These are phyloP conservation scores for Puntigrus tetrazona DNA, from an alignment of 2,113 vertebrate genomes.

Conservation along the genomic window DNA sequence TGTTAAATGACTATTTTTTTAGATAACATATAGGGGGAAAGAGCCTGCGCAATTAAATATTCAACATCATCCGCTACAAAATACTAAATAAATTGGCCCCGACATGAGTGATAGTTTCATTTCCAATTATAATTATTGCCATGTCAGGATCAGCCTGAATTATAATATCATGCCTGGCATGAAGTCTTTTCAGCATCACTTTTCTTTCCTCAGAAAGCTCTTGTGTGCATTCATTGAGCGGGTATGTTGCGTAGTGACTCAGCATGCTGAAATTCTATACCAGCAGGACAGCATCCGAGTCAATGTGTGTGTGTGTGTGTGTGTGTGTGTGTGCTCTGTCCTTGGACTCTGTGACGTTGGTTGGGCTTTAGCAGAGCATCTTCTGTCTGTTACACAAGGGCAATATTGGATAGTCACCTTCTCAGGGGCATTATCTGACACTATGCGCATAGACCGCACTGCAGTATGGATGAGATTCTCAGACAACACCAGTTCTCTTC, in stretches of 20 bases:
- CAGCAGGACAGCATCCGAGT: constrained; percentile 8
- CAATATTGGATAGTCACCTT: constrained; percentile 1
- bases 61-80: neutral
- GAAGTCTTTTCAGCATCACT: neutral
- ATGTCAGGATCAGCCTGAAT: neutral
- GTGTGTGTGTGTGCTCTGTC: constrained; percentile 23
- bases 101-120: neutral
- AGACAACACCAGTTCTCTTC: neutral
- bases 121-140: neutral
- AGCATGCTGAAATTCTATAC: constrained; percentile 46
- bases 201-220: neutral
- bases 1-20: neutral
- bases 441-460: neutral
- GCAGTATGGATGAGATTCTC: neutral
- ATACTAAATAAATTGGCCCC: neutral
- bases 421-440: constrained; percentile 17
- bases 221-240: neutral
- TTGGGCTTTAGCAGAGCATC: constrained; percentile 28
- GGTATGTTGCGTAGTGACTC: constrained; percentile 50
- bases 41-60: neutral
- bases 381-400: constrained; percentile 31
- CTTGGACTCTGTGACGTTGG: constrained; percentile 42
- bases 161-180: neutral
- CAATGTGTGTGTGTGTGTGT: neutral
- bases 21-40: neutral